Conservation (phyloP, 2,888 invertebrate genomes). For the Plebejus melissa region DNA sequence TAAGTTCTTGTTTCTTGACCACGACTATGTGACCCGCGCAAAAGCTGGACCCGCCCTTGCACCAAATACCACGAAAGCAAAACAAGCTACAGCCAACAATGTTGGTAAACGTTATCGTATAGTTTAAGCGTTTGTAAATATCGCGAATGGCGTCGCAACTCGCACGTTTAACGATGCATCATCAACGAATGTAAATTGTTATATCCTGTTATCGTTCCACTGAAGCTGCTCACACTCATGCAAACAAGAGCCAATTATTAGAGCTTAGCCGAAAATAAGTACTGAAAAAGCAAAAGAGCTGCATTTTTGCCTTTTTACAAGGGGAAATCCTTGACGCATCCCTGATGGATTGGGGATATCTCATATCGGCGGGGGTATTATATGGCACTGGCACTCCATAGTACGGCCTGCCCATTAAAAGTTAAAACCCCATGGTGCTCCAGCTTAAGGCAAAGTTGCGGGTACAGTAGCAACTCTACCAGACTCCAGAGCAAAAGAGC, state of each 20-base stretch:
- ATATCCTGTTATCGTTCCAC: not conserved
- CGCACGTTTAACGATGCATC: not conserved
- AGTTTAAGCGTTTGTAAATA: not conserved
- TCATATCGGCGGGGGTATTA: too few species aligned
- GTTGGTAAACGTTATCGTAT: not conserved
- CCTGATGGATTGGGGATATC: too few species aligned
- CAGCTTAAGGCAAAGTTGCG: too few species aligned
- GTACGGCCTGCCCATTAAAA: too few species aligned
- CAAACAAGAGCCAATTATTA: not conserved
- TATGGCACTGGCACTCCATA: too few species aligned
- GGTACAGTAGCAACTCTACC: too few species aligned
- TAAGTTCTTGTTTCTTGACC: too few species aligned
- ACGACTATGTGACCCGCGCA: too few species aligned
- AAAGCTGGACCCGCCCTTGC: not conserved
- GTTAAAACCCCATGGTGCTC: too few species aligned
- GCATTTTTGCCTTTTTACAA: too few species aligned
- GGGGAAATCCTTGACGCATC: too few species aligned
- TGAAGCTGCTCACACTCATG: not conserved
- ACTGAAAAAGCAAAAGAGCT: not conserved
- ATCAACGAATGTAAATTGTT: not conserved
- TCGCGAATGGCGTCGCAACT: not conserved
- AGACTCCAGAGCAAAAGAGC: too few species aligned
- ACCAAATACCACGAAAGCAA: not conserved
- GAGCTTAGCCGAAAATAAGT: not conserved
- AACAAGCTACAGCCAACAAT: not conserved